Base-by-base conservation (phyloP, 1,140 invertebrate genomes). In the Asobara japonica region DNA sequence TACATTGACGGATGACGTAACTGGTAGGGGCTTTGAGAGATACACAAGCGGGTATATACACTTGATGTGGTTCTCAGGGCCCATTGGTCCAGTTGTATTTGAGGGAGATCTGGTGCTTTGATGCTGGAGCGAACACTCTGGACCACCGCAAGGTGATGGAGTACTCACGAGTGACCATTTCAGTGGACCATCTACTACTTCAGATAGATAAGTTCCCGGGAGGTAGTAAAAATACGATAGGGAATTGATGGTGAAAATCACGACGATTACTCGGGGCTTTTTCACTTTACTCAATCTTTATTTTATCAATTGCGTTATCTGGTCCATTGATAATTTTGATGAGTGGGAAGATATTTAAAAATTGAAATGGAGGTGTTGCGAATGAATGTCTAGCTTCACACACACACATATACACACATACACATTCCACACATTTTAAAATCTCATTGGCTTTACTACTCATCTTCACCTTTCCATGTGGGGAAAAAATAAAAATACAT, bases 41-140 rank as follows among this genome's bases (percentile, higher is more conserved):
- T 2, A 25, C 18, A 27, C 5, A 27, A 20, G 60, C 5, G 18
- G 72, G 72, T 70, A 64, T 51, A 29, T 38, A 60, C 29, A 11
- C 16, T 27, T 27, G 11, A 27, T 5, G n/a, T n/a, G n/a, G n/a
- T n/a, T 36, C 31, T 36, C 31, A 36, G 69, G 73, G 77, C 74
- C 74, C 78, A n/a, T n/a, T n/a, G n/a, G n/a, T n/a, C n/a, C n/a
- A n/a, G n/a, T n/a, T n/a, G 77, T n/a, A n/a, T 79, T 79, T 79
- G 77, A 79, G 77, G 72, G 73, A 78, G 77, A 75, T 74, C 74
- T 73, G 72, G n/a, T 45, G 78, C 78, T 79, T 79, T 79, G 78
- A 79, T 79, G 78, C 78, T 77, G 76, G 78, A 77, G 78, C 77
- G 78, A 76, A 73, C 22, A 25, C 78, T 75, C 71, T 78, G 75